phyloP scores from a whole-genome alignment of 2,888 invertebrate genomes.

The Spodoptera exigua region DNA sequence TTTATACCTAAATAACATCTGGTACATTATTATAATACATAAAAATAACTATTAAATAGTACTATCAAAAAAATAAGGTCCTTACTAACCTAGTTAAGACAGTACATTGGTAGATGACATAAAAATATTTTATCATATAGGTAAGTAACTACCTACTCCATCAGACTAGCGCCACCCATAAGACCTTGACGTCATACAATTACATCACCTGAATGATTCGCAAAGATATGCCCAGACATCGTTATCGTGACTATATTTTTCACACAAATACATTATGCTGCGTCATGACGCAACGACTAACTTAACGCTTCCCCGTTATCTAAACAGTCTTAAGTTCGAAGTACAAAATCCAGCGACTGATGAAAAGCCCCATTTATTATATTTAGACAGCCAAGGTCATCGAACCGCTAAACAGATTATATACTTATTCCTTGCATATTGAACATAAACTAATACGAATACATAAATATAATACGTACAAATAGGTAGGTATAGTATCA shows the following conservation, averaged over 20 bases:
- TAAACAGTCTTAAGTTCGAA: constrained; percentile 10
- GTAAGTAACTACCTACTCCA: too few species aligned
- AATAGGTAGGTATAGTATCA: constrained; percentile 14
- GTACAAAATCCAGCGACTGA: constrained; percentile 24
- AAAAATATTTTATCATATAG: too few species aligned
- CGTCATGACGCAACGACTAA: background rate
- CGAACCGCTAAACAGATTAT: constrained; percentile 1
- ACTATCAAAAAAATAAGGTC: too few species aligned
- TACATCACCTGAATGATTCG: constrained; percentile 13
- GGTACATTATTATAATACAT: too few species aligned
- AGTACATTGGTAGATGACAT: too few species aligned
- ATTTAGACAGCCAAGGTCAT: constrained; percentile 3
- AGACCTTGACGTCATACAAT: constrained; percentile 2
- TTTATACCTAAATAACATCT: too few species aligned
- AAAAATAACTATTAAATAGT: too few species aligned
- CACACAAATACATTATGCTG: constrained; percentile 4
- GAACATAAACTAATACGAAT: too few species aligned
- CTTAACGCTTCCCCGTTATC: background rate
- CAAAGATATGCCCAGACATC: background rate
- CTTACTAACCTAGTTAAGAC: too few species aligned
- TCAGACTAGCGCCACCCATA: too few species aligned
- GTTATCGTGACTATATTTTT: background rate
- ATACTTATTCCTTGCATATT: background rate
- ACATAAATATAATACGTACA: background rate
- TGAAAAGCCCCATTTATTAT: constrained; percentile 11